A percentile compares a stretch with the other conserved stretches of the same genome.
These are phyloP conservation scores for Tenodera sinensis DNA, from an alignment of 2,888 invertebrate genomes.

Conservation along the genomic window DNA sequence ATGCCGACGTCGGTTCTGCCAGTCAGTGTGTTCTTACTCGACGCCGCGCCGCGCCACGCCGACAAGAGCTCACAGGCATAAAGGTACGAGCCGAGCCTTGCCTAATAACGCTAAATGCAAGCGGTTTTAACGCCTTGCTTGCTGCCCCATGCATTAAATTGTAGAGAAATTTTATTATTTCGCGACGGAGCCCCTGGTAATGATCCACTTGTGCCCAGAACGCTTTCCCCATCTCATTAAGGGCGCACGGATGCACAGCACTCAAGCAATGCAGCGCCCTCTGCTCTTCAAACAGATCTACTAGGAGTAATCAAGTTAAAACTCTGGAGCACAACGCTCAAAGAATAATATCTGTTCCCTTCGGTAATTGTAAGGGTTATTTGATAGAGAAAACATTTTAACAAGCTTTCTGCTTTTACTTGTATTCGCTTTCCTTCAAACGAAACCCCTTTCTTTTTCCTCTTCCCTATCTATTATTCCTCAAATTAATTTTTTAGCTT, in stretches of 20 bases:
- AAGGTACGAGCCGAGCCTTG: background rate
- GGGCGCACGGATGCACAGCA: background rate
- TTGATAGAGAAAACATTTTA: no score
- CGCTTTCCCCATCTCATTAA: background rate
- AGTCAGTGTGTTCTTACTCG: background rate
- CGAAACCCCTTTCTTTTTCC: no score
- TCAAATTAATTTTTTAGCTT: no score
- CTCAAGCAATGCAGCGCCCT: background rate
- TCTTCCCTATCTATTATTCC: no score
- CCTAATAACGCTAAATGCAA: background rate
- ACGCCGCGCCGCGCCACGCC: no score
- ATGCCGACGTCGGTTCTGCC: no score
- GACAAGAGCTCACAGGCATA: no score
- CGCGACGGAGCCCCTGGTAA: background rate
- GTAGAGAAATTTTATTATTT: background rate
- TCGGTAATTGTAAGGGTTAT: no score
- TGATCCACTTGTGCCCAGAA: background rate
- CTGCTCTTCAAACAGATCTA: background rate
- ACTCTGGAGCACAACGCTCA: no score
- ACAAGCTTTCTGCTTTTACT: no score
- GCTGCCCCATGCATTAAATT: background rate
- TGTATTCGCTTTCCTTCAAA: no score
- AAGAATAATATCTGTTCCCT: no score
- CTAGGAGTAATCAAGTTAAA: background rate
- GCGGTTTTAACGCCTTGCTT: background rate